Evolutionary conservation across 2,888 invertebrate genomes (phyloP), one percentile per base, ranked within the genome.

Genomic region (Tuta absoluta): DNA sequence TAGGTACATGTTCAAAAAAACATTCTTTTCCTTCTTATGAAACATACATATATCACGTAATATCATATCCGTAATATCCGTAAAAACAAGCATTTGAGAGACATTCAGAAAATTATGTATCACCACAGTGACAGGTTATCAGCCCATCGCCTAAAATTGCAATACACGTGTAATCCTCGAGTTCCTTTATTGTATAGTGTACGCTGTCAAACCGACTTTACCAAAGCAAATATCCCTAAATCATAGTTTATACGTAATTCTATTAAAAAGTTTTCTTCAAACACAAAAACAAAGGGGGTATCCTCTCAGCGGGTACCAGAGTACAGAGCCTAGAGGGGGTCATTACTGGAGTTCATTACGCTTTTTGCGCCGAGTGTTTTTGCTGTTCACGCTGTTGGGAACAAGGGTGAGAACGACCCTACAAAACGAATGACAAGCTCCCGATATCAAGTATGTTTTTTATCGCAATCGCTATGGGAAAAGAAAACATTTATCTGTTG

Each of bases 291-390:
- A 67, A 62, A 45, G 28, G 28, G 58, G 53, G 62, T 63, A 69
- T n/a, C 79, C 77, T 82, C 85, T 74, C 86, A 85, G 85, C 85
- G 80, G 86, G 77, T 68, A 75, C 76, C 84, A 82, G 85, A 84
- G 84, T 81, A 33, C 33, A 33, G 78, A 85, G 86, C 75, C 77
- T 81, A 81, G 81, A 82, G 87, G 89, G 89, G 89, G 89, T 90
- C 88, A 90, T 91, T 90, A 89, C 89, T 79, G 79, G 87, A 88
- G 87, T 85, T 88, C 87, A 91, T 90, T 89, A 91, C 89, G 87
- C 86, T 91, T 91, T 90, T 91, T 91, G 89, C 86, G 89, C 89
- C 89, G 88, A 91, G 89, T 90, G 91, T 90, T 91, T 88, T 87
- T 87, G 83, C 83, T 86, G 88, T 89, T 85, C 14, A 14, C 12